Base-by-base conservation (phyloP, 2,888 invertebrate genomes). In the Xestia xanthographa region DNA sequence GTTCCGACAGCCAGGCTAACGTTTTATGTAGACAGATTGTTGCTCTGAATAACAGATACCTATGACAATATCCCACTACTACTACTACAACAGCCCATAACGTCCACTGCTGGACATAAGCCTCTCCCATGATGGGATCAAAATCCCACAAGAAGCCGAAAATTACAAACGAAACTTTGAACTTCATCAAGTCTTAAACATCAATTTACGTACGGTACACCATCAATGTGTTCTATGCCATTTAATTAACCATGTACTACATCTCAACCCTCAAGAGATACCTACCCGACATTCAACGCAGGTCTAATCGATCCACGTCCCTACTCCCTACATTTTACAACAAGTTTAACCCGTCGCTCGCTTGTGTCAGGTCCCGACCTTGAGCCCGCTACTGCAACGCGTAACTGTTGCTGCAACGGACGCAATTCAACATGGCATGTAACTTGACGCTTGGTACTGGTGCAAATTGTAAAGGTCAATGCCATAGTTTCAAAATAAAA, bases 301-400 rank as follows among this genome's bases (percentile, higher is more conserved):
- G 60, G 56, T 78, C n/a, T 74, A 43, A 82, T 60, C 67, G 67
- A 53, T 50, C 48, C n/a, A 45, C 20, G 45, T 26, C 29, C 34
- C 14, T 41, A 63, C 66, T 26, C 29, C 34, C 14, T 41, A 63
- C 66, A 65, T 83, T 41, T 50, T 74, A 34, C 41, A 66, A 75
- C 72, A 72, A 71, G 67, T 72, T 67, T 69, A 68, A 60, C 84
- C 58, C 72, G 11, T 17, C n/a, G 53, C 22, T 26, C 41, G 41
- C 29, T 38, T 63, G 74, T 56, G 70, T 22, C 71, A 56, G 38
- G 50, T 43, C 75, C 14, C 34, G 72, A 50, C 83, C 86, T 72
- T 85, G 83, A 83, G 80, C 74, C 22, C n/a, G 43, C 17, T n/a
- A 45, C 66, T 72, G 83, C 79, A 79, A 50, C 74, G 65, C n/a